phyloP scores from a whole-genome alignment of 2,797 vertebrate species.

The Craterocephalus amniculus region DNA sequence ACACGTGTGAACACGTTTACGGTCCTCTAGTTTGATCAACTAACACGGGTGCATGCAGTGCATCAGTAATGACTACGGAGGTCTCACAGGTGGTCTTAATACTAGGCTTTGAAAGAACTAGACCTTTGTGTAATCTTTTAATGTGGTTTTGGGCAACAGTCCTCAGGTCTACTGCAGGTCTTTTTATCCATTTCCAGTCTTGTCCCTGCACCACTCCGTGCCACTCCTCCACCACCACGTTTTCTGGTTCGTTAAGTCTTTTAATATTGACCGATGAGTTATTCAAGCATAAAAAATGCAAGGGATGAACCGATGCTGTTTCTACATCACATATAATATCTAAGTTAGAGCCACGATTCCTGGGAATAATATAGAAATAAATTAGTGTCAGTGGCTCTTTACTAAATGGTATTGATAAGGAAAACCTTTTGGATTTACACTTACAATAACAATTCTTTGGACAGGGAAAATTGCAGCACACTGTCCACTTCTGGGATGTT shows the following conservation, averaged over 20 bases:
- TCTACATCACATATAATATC: background rate
- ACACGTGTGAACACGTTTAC: slow-evolving; percentile 8
- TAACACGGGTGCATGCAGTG: background rate
- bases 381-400: too few relatives aligned
- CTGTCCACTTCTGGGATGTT: background rate
- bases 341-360: background rate
- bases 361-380: too few relatives aligned
- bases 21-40: background rate
- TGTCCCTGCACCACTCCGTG: too few relatives aligned
- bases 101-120: background rate
- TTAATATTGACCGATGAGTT: too few relatives aligned
- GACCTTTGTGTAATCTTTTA: background rate
- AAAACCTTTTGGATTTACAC: background rate
- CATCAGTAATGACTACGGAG: background rate
- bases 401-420: background rate
- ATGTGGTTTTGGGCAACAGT: too few relatives aligned
- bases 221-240: too few relatives aligned
- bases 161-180: background rate
- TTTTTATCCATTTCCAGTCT: background rate
- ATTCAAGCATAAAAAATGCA: too few relatives aligned
- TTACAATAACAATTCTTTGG: background rate
- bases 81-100: background rate
- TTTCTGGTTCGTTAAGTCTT: too few relatives aligned
- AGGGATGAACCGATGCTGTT: background rate
- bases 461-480: background rate